These are phyloP conservation scores for Noctua comes DNA, from an alignment of 2,888 invertebrate species.

Conservation along the genomic window DNA sequence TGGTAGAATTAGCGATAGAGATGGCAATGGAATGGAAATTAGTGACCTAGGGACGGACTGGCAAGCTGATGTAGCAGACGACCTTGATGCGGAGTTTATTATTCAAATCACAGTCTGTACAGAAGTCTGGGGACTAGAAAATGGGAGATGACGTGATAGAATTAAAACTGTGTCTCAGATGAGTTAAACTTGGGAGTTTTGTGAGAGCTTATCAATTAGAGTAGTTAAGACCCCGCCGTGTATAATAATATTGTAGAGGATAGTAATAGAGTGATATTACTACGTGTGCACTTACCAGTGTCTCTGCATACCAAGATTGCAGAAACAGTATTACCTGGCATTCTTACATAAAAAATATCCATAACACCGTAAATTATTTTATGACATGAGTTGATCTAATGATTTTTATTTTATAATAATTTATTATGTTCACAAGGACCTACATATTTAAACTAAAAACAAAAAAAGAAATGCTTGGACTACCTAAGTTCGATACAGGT, in stretches of 20 bases:
- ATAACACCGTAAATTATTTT: neutral
- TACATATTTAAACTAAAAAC: too few relatives aligned
- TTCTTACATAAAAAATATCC: neutral
- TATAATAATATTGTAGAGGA: slow-evolving; percentile 21
- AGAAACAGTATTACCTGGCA: neutral
- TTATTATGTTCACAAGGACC: too few relatives aligned
- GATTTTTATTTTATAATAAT: neutral
- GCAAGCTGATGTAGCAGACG: slow-evolving; percentile 49
- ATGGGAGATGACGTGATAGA: slow-evolving; percentile 56
- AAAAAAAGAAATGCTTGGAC: neutral
- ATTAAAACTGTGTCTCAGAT: slow-evolving; percentile 56
- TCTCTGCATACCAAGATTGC: neutral
- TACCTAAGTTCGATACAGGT: neutral
- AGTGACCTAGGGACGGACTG: slow-evolving; percentile 46
- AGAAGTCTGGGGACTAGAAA: slow-evolving; percentile 56
- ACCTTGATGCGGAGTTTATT: slow-evolving; percentile 61
- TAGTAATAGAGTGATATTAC: slow-evolving; percentile 15
- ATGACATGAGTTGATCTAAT: neutral
- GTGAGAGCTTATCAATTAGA: slow-evolving; percentile 51
- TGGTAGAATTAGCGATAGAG: slow-evolving; percentile 58
- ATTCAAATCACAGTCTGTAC: slow-evolving; percentile 67
- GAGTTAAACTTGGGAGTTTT: slow-evolving; percentile 47
- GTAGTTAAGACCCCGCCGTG: slow-evolving; percentile 48
- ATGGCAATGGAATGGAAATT: slow-evolving; percentile 53
- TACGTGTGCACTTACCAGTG: slow-evolving; percentile 47